These are phyloP conservation scores for Oceanodroma tethys DNA, from an alignment of 2,113 vertebrate genomes.

Conservation along the genomic window DNA sequence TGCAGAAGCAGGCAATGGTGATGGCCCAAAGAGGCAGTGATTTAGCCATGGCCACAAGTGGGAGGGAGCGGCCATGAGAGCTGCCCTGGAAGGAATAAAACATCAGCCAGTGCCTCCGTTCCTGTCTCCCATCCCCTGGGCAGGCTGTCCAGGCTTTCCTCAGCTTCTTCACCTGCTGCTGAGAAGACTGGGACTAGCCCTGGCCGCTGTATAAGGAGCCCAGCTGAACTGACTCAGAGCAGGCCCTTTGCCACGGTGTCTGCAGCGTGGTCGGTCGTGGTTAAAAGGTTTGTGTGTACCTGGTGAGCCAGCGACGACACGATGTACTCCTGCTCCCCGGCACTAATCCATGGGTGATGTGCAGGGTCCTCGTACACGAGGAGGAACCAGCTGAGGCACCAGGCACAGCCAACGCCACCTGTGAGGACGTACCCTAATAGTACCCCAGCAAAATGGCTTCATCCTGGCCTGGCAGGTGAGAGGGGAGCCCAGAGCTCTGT, in stretches of 20 bases:
- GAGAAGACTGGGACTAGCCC: neutral
- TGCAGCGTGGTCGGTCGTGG: neutral
- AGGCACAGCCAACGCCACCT: slow-evolving; percentile 77
- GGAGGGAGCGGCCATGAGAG: slow-evolving; percentile 72
- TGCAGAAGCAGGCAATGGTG: slow-evolving; percentile 71
- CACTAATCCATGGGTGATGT: slow-evolving; percentile 77
- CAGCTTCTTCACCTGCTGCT: neutral
- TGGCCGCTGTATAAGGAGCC: no score
- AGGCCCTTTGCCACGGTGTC: neutral
- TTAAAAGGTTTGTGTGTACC: slow-evolving; percentile 45
- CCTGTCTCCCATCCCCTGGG: neutral
- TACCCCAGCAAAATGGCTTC: neutral
- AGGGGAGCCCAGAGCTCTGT: neutral
- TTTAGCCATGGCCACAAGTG: slow-evolving; percentile 69
- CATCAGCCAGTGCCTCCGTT: neutral
- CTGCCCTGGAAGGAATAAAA: slow-evolving; percentile 58
- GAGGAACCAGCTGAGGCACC: slow-evolving; percentile 78
- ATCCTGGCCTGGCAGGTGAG: neutral
- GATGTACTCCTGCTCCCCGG: slow-evolving; percentile 79
- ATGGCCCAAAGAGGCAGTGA: slow-evolving; percentile 82
- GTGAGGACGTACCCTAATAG: neutral
- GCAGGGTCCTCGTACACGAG: slow-evolving; percentile 78
- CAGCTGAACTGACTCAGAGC: neutral
- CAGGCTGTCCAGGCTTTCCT: neutral
- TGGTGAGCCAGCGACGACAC: slow-evolving; percentile 66